Conservation (phyloP, 2,888 invertebrate genomes). For the Kuschelorhynchus macadamiae region DNA sequence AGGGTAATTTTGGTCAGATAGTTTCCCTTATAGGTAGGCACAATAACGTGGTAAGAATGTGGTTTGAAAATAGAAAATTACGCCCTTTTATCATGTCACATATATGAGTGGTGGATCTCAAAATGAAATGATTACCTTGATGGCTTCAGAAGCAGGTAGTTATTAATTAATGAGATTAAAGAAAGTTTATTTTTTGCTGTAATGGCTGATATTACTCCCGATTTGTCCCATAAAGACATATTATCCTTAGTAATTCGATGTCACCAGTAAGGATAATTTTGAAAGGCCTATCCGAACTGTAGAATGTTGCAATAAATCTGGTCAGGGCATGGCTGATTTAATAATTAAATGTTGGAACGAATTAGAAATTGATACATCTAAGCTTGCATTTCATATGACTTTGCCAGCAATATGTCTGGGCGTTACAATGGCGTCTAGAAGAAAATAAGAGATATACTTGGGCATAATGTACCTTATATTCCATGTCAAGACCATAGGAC, state of each 20-base stretch:
- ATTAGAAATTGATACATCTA: constrained; percentile 7
- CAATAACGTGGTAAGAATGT: background rate
- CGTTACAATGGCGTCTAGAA: constrained; percentile 19
- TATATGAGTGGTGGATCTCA: constrained; percentile 20
- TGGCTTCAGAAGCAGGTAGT: constrained; percentile 2
- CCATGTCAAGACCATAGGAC: no score
- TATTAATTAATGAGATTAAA: constrained; percentile 1
- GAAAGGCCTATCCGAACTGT: background rate
- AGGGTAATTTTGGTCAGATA: constrained; percentile 11
- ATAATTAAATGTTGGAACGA: background rate
- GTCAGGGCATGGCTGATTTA: constrained; percentile 1
- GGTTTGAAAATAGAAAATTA: constrained; percentile 12
- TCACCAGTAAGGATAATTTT: background rate
- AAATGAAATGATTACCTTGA: constrained; percentile 18
- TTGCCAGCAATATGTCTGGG: background rate
- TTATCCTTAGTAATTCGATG: constrained; percentile 20
- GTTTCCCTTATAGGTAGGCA: background rate
- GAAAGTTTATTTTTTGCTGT: background rate
- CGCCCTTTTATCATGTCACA: constrained; percentile 18
- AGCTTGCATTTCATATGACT: constrained; percentile 7
- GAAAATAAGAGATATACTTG: constrained; percentile 10
- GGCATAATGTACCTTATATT: no score
- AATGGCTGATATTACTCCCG: constrained; percentile 26
- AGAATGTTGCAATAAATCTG: constrained; percentile 7
- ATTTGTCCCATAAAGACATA: constrained; percentile 24